Evolutionary conservation across 2,888 invertebrate genomes (phyloP).

Genomic region (Cyrtodaria siliqua): DNA sequence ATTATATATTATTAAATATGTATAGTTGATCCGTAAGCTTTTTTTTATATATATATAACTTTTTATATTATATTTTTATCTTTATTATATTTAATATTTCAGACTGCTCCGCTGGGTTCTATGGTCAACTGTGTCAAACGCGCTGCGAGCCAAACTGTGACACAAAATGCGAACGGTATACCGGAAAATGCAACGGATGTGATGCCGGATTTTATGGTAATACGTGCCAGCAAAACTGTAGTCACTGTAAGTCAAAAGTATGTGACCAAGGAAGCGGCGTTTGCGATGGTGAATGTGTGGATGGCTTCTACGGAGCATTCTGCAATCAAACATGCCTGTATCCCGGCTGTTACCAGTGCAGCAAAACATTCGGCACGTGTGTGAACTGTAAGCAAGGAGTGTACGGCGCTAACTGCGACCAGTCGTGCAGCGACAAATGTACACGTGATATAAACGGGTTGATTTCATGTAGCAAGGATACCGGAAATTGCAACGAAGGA

Average conservation of each 20-base stretch:
- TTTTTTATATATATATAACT: too few species aligned
- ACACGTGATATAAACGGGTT: not conserved
- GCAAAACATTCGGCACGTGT: conserved; percentile 33
- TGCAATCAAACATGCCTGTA: conserved; percentile 43
- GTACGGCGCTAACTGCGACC: conserved; percentile 26
- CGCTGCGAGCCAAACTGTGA: conserved; percentile 30
- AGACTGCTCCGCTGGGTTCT: conserved; percentile 10
- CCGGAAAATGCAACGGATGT: conserved; percentile 36
- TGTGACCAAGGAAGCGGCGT: conserved; percentile 40
- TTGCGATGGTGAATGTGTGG: conserved; percentile 28
- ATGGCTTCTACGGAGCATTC: conserved; percentile 35
- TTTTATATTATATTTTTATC: too few species aligned
- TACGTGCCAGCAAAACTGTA: conserved; percentile 31
- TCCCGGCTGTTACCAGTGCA: conserved; percentile 33
- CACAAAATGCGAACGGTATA: conserved; percentile 34
- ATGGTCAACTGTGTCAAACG: conserved; percentile 26
- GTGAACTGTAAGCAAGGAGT: conserved; percentile 30
- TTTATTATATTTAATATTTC: not conserved
- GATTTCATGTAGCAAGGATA: conserved; percentile 34
- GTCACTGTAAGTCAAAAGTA: conserved; percentile 20
- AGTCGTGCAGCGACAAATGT: conserved; percentile 39
- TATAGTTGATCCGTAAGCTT: too few species aligned
- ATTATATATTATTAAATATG: too few species aligned
- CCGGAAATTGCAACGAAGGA: conserved; percentile 30
- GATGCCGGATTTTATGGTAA: conserved; percentile 32